A percentile compares a stretch with the other conserved stretches of the same genome.
Conservation (phyloP, 1,140 invertebrate species). For the Oedothorax gibbosus region DNA sequence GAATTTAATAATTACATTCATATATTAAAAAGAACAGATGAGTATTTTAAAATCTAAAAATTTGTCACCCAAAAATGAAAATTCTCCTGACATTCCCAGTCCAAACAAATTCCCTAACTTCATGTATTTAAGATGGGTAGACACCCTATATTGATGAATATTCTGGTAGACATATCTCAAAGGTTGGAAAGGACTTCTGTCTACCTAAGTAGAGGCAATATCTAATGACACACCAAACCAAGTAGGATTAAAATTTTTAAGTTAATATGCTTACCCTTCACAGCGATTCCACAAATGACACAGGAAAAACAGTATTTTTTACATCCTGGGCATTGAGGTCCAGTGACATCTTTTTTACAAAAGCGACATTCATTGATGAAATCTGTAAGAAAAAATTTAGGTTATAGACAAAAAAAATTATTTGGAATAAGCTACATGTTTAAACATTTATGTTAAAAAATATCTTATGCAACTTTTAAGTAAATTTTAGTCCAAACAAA, state of each 20-base stretch:
- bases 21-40: too few relatives aligned
- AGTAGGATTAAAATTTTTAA: neutral
- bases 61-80: too few relatives aligned
- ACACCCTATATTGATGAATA: too few relatives aligned
- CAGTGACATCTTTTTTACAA: conserved; percentile 74
- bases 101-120: too few relatives aligned
- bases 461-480: neutral
- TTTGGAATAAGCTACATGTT: neutral
- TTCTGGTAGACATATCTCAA: too few relatives aligned
- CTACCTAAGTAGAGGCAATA: too few relatives aligned
- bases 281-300: conserved; percentile 85
- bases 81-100: too few relatives aligned
- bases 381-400: conserved; percentile 69
- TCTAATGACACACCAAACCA: neutral
- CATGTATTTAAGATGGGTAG: too few relatives aligned
- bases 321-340: conserved; percentile 76
- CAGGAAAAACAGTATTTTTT: conserved; percentile 80
- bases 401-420: neutral
- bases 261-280: conserved; percentile 74
- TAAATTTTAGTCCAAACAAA: too few relatives aligned
- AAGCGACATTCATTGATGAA: conserved; percentile 80
- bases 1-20: too few relatives aligned
- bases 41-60: too few relatives aligned
- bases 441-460: conserved; percentile 16
- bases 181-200: too few relatives aligned